Conservation (phyloP, 2,113 vertebrate genomes). For the Otis tarda region DNA sequence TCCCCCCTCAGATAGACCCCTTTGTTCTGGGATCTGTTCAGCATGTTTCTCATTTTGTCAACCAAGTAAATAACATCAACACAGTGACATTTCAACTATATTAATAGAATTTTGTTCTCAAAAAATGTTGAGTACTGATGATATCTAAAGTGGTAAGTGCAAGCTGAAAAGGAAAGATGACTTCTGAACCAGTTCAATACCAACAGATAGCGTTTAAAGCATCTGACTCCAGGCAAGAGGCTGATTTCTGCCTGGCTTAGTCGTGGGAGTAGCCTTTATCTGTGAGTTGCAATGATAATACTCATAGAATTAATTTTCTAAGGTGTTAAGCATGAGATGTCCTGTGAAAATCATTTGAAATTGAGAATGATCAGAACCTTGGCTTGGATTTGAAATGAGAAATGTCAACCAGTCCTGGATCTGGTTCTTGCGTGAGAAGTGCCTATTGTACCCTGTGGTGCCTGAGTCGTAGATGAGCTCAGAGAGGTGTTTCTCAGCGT, state of each 20-base stretch:
- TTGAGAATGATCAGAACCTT: background rate
- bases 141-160: background rate
- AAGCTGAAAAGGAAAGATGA: background rate
- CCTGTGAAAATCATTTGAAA: background rate
- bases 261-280: background rate
- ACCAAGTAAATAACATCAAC: background rate
- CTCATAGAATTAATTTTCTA: background rate
- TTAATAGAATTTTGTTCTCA: background rate
- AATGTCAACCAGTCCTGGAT: background rate
- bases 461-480: background rate
- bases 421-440: background rate
- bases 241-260: background rate
- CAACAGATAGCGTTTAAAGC: background rate
- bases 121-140: background rate
- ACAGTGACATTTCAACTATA: background rate
- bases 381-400: background rate
- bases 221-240: background rate
- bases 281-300: background rate
- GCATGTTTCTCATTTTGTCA: background rate
- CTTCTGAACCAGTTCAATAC: background rate
- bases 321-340: background rate
- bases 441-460: fast-evolving
- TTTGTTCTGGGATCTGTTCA: background rate
- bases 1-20: background rate
- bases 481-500: background rate